Percentiles rank a stretch among this genome's conserved stretches.
Conservation (phyloP, 2,797 vertebrate species). For the Miichthys miiuy region DNA sequence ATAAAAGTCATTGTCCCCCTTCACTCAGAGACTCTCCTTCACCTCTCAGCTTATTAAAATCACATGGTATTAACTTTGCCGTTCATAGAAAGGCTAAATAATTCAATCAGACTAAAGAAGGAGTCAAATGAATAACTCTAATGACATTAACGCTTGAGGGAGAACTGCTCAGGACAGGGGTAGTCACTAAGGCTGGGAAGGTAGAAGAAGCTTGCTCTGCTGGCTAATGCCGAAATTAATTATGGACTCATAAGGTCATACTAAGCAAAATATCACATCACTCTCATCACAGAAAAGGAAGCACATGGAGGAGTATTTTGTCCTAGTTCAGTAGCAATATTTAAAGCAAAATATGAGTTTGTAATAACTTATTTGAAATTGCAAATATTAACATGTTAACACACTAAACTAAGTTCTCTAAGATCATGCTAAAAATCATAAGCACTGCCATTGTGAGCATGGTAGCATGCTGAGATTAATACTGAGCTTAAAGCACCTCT, state of each 20-base stretch:
- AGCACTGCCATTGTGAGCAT: constrained; percentile 2
- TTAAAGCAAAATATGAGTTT: constrained; percentile 28
- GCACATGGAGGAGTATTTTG: constrained; percentile 30
- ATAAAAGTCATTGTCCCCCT: constrained; percentile 73
- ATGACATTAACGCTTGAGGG: constrained; percentile 83
- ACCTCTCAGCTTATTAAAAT: constrained; percentile 87
- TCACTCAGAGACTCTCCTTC: constrained; percentile 71
- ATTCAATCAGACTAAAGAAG: constrained; percentile 85
- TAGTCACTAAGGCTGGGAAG: constrained; percentile 62
- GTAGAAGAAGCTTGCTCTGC: constrained; percentile 60
- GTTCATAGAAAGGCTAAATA: constrained; percentile 83
- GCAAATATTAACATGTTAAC: neutral
- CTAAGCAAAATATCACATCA: constrained; percentile 62
- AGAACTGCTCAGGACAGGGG: constrained; percentile 68
- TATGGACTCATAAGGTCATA: constrained; percentile 65
- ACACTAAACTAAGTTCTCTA: neutral
- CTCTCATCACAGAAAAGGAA: constrained; percentile 41
- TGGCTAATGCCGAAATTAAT: constrained; percentile 75
- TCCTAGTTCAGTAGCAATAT: constrained; percentile 26
- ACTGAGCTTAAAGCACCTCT: constrained; percentile 9
- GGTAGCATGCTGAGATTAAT: neutral
- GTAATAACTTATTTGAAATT: constrained; percentile 28
- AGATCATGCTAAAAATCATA: constrained; percentile 12
- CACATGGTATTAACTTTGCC: constrained; percentile 85
- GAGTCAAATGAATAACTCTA: constrained; percentile 85